A percentile compares a stretch with the other conserved stretches of the same genome.
Conservation (phyloP, 2,888 invertebrate species). For the Ophion ellenae region DNA sequence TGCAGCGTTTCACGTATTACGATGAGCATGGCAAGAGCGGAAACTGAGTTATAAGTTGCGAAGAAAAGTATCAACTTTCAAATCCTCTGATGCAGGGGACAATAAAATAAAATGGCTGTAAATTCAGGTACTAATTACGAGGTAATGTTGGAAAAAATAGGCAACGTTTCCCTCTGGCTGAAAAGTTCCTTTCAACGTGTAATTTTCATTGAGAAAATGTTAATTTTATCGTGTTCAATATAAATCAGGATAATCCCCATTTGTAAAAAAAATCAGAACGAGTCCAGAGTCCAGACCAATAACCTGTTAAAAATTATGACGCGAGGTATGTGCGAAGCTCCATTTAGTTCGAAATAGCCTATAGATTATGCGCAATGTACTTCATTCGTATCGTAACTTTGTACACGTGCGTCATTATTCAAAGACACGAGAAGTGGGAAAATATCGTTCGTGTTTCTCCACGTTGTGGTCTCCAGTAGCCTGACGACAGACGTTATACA, state of each 20-base stretch:
- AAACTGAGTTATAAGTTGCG: background rate
- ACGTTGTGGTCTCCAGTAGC: constrained; percentile 30
- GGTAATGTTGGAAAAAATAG: background rate
- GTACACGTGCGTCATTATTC: constrained; percentile 49
- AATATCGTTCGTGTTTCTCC: constrained; percentile 48
- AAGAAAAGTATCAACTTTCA: background rate
- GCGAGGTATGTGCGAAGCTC: background rate
- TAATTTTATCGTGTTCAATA: too few relatives aligned
- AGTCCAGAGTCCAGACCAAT: background rate
- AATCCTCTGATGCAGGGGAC: too few relatives aligned
- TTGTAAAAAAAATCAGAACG: too few relatives aligned
- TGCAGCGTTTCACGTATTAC: background rate
- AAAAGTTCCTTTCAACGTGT: too few relatives aligned
- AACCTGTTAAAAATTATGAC: background rate
- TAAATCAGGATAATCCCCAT: too few relatives aligned
- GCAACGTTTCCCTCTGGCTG: background rate
- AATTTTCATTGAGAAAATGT: too few relatives aligned
- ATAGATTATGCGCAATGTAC: constrained; percentile 18
- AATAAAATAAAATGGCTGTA: background rate
- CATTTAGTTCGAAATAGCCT: background rate
- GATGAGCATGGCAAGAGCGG: background rate
- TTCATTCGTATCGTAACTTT: constrained; percentile 26
- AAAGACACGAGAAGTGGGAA: constrained; percentile 44
- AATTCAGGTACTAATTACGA: background rate
- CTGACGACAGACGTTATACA: constrained; percentile 51